These are phyloP conservation scores for Urocitellus parryii DNA, from an alignment of 2,113 vertebrate genomes.

Conservation along the genomic window DNA sequence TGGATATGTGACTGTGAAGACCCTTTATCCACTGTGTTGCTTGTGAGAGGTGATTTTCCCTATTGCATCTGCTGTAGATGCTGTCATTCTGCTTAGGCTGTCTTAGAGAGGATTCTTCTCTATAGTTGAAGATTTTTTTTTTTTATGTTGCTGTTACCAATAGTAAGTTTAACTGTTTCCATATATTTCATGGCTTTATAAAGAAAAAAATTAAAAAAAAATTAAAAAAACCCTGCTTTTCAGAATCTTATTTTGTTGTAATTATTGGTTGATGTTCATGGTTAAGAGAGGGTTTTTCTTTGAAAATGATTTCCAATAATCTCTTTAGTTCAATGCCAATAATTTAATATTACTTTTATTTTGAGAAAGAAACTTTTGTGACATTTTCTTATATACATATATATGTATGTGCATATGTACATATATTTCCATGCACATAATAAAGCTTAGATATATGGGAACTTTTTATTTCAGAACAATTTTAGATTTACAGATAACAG, in stretches of 20 bases:
- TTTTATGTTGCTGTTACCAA: constrained; percentile 22
- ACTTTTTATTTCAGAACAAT: neutral
- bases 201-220: neutral
- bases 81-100: neutral
- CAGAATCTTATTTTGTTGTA: neutral
- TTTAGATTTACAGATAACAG: neutral
- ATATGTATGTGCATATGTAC: neutral
- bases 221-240: neutral
- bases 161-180: neutral
- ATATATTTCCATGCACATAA: neutral
- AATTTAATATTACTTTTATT: neutral
- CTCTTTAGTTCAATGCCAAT: constrained; percentile 24
- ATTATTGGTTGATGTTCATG: neutral
- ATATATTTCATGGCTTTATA: constrained; percentile 10
- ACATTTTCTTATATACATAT: no score
- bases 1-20: neutral
- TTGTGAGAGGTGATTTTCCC: neutral
- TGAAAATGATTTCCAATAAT: constrained; percentile 42
- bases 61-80: neutral
- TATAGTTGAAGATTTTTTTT: constrained; percentile 23
- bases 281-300: constrained; percentile 5
- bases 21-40: neutral
- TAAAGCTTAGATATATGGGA: neutral
- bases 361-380: no score
- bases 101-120: neutral